Conservation (phyloP, 2,888 invertebrate species). For the Drosophila infuscata region DNA sequence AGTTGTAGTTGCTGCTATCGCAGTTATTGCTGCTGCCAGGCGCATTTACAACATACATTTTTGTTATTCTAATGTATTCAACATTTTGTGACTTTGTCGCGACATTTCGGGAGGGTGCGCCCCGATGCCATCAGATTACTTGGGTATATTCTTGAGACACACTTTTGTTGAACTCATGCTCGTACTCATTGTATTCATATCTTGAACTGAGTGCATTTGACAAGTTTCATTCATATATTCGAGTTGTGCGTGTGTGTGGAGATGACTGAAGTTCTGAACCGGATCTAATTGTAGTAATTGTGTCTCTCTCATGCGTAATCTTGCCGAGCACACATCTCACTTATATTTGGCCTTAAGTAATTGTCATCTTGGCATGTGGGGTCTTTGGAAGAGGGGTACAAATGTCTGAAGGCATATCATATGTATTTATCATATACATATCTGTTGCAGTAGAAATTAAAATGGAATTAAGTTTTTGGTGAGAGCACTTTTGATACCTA, state of each 20-base stretch:
- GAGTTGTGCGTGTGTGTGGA: neutral
- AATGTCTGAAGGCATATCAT: slow-evolving; percentile 1
- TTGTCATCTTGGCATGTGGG: slow-evolving; percentile 26
- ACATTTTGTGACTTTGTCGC: slow-evolving; percentile 56
- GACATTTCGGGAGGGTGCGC: slow-evolving; percentile 48
- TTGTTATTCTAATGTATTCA: slow-evolving; percentile 64
- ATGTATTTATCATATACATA: too few species aligned
- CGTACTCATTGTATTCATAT: slow-evolving; percentile 45
- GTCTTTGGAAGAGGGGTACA: slow-evolving; percentile 2
- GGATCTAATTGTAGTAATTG: slow-evolving; percentile 48
- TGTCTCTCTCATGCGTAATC: slow-evolving; percentile 25
- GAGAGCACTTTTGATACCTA: neutral
- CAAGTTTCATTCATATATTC: slow-evolving; percentile 30
- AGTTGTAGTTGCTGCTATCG: slow-evolving; percentile 19
- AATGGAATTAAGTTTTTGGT: slow-evolving; percentile 11
- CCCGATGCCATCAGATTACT: slow-evolving; percentile 16
- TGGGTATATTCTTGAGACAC: slow-evolving; percentile 17
- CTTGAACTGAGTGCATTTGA: slow-evolving; percentile 51
- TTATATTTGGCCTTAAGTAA: slow-evolving; percentile 23
- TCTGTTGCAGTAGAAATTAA: slow-evolving; percentile 17
- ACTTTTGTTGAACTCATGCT: slow-evolving; percentile 23
- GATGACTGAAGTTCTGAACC: slow-evolving; percentile 17
- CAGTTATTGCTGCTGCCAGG: slow-evolving; percentile 22
- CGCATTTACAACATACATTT: slow-evolving; percentile 42
- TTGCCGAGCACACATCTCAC: slow-evolving; percentile 33